Base-by-base conservation (phyloP, 2,797 vertebrate genomes). In the Hephaestus fuliginosus region DNA sequence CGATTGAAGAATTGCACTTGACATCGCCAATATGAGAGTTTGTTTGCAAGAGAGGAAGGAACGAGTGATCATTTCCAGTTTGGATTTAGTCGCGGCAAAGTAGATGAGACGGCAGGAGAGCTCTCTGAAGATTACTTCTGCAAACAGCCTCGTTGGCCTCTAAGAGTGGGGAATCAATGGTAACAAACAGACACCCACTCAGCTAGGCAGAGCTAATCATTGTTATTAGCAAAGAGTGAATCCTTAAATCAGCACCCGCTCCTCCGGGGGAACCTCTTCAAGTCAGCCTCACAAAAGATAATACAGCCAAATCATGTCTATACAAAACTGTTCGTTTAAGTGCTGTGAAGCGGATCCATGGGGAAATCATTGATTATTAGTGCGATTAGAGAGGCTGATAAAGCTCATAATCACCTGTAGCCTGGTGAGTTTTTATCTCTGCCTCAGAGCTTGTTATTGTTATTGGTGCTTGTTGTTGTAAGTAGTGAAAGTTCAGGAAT, bases 341-440 rank as follows among this genome's bases (percentile, higher is more conserved):
- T 74, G 79, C 67, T 49, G 17, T 52, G 25, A 78, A 80, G 85
- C 49, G 67, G 70, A 88, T 90, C 84, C 87, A 65, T 1, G 30
- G 70, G 86, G 92, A 91, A 87, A 90, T 82, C 85, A 82, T 86
- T 92, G 84, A 90, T 92, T 72, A 81, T 92, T 89, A 78, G 48
- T 46, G 51, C 10, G 43, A 85, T 86, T 80, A 84, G 13, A 70
- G 80, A 69, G 75, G 78, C 44, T 57, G 82, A 69, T 81, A 60
- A 73, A 62, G 51, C 85, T 84, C 73, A 74, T 76, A 82, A 89
- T 83, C 69, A 86, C 25, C 76, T 89, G 70, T 28, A 84, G 74
- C 90, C 85, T 83, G 71, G 76, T 78, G 87, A 85, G 85, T 79
- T 92, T 88, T 93, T 80, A 70, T 69, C 10, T 91, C 70, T 72